These are phyloP conservation scores for Bombus consobrinus DNA, from an alignment of 1,140 invertebrate genomes.

Conservation along the genomic window DNA sequence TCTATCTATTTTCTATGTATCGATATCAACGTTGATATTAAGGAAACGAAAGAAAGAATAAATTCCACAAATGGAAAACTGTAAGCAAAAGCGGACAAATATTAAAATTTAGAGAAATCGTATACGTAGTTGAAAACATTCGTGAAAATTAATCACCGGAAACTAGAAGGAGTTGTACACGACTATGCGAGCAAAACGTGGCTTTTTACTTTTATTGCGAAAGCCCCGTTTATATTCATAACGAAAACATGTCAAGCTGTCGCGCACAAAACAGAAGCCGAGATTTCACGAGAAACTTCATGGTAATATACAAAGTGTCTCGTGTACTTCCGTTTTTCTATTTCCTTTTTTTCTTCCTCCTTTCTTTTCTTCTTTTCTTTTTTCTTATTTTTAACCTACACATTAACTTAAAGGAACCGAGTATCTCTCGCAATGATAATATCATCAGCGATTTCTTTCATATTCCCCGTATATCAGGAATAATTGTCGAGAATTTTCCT, in stretches of 20 bases:
- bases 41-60: neutral
- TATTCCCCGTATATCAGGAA: neutral
- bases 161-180: constrained; percentile 9
- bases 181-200: constrained; percentile 17
- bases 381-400: no score
- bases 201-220: constrained; percentile 31
- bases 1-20: neutral
- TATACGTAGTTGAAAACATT: neutral
- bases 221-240: constrained; percentile 45
- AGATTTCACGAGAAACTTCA: constrained; percentile 25
- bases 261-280: constrained; percentile 22
- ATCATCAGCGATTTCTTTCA: no score
- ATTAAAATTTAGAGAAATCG: neutral
- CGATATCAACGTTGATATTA: neutral
- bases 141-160: constrained; percentile 31
- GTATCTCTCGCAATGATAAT: no score
- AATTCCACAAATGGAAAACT: neutral
- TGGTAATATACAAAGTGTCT: constrained; percentile 18
- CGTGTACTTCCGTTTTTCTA: neutral
- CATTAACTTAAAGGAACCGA: no score
- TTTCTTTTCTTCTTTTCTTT: no score
- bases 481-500: neutral
- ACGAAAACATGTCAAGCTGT: constrained; percentile 38
- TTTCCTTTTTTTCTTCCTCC: neutral
- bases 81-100: neutral